These are phyloP conservation scores for Drosophila leonis DNA, from an alignment of 2,888 invertebrate species.

Conservation along the genomic window DNA sequence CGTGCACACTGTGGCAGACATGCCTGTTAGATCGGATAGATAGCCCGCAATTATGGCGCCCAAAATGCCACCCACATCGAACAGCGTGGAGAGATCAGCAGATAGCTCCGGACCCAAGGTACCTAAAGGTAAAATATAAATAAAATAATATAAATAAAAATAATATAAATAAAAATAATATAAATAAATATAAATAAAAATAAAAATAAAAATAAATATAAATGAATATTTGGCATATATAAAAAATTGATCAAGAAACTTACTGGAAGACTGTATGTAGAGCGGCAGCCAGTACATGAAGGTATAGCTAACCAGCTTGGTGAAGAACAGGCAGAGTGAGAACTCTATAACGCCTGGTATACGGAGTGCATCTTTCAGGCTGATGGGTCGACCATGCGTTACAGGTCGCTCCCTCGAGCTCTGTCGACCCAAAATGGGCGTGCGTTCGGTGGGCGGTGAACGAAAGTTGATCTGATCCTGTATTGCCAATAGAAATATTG, in stretches of 20 bases:
- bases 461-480: slow-evolving; percentile 84
- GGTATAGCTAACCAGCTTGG: slow-evolving; percentile 98
- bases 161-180: too few species aligned
- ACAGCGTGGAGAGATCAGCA: slow-evolving; percentile 92
- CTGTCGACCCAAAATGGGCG: slow-evolving; percentile 80
- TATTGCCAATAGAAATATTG: background rate
- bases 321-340: slow-evolving; percentile 96
- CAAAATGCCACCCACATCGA: slow-evolving; percentile 95
- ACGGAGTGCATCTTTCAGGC: slow-evolving; percentile 87
- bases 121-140: slow-evolving; percentile 85
- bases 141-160: background rate
- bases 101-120: slow-evolving; percentile 89
- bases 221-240: background rate
- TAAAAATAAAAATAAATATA: too few species aligned
- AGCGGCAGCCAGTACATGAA: slow-evolving; percentile 98
- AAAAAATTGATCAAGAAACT: slow-evolving; percentile 82
- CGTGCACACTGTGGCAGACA: slow-evolving; percentile 95
- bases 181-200: background rate
- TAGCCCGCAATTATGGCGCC: slow-evolving; percentile 96
- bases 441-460: slow-evolving; percentile 84
- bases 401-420: slow-evolving; percentile 17
- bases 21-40: slow-evolving; percentile 92
- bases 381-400: slow-evolving; percentile 72
- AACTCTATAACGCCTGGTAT: slow-evolving; percentile 98
- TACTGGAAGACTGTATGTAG: slow-evolving; percentile 94